Percentiles rank a stretch among this genome's conserved stretches.
Evolutionary conservation across 2,888 invertebrate genomes (phyloP).

Genomic region (Hemaris fuciformis): DNA sequence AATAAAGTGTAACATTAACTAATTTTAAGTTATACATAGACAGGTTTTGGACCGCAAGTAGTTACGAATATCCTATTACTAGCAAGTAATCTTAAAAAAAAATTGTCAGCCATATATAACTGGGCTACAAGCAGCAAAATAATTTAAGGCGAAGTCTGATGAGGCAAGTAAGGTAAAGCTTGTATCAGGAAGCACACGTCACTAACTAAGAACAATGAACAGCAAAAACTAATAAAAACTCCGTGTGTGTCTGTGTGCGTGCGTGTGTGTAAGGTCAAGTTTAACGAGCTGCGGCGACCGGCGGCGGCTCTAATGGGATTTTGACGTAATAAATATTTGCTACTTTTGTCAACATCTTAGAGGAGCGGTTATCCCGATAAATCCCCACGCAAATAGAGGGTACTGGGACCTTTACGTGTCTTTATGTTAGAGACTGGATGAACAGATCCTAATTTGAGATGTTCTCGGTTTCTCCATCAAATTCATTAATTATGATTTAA

Average conservation of each 20-base stretch:
- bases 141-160: neutral
- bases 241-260: neutral
- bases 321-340: neutral
- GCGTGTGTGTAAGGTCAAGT: slow-evolving; percentile 9
- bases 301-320: neutral
- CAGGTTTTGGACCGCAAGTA: too few relatives aligned
- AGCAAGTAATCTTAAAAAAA: too few relatives aligned
- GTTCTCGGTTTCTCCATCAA: too few relatives aligned
- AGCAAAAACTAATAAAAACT: slow-evolving; percentile 6
- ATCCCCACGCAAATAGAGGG: neutral
- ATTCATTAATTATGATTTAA: too few relatives aligned
- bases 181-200: neutral
- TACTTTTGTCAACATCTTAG: neutral
- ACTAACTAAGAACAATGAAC: slow-evolving; percentile 1
- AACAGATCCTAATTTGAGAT: too few relatives aligned
- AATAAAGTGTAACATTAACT: too few relatives aligned
- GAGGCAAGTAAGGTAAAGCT: neutral
- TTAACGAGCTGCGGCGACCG: neutral
- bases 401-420: too few relatives aligned
- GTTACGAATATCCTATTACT: too few relatives aligned
- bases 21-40: too few relatives aligned
- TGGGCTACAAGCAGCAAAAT: neutral
- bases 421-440: too few relatives aligned
- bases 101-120: neutral
- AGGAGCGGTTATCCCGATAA: neutral